Evolutionary conservation across 2,888 invertebrate genomes (phyloP), one percentile per base, ranked within the genome.

Genomic region (Ophioninae sp.): DNA sequence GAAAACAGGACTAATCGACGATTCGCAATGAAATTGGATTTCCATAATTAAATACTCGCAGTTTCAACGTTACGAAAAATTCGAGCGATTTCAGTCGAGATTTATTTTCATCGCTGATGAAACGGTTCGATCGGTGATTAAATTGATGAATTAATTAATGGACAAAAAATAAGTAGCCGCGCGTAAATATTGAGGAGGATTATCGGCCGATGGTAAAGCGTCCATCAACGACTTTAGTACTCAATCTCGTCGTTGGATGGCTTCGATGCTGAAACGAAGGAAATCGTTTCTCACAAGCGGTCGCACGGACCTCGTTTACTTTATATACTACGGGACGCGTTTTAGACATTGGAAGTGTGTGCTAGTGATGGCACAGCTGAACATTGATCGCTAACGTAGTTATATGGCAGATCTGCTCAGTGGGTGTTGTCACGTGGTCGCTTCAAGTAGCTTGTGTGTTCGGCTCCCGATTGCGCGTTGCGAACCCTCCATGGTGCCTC

Each of bases 401-500:
- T 90, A 91, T 89, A 93, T 93, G 93, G 94, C 94, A 94, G 94
- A 95, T 94, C 94, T 95, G 94, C 94, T 94, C 94, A 95, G 94
- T 94, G 93, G 93, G 94, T 94, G 94, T 94, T 94, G 94, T 94
- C 94, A 95, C 94, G 93, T 94, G 94, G 94, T 94, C 94, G 94
- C 93, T 94, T 93, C 94, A 94, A 94, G 94, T 93, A 94, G 94
- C 81, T 79, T 94, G 94, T 92, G 94, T 93, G 93, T 93, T 93
- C 92, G 93, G 91, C 93, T 93, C 93, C 93, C 94, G 94, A 93
- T 93, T 94, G 94, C 93, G 91, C 91, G 88, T 90, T 90, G 90
- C 91, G 90, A 83, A 90, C 86, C 87, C 86, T 86, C 78, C 88
- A 86, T 85, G 88, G 84, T 87, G 88, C 87, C 81, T 83, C 80